Evolutionary conservation across 2,888 invertebrate species (phyloP).

Genomic region (Tipula lateralis): DNA sequence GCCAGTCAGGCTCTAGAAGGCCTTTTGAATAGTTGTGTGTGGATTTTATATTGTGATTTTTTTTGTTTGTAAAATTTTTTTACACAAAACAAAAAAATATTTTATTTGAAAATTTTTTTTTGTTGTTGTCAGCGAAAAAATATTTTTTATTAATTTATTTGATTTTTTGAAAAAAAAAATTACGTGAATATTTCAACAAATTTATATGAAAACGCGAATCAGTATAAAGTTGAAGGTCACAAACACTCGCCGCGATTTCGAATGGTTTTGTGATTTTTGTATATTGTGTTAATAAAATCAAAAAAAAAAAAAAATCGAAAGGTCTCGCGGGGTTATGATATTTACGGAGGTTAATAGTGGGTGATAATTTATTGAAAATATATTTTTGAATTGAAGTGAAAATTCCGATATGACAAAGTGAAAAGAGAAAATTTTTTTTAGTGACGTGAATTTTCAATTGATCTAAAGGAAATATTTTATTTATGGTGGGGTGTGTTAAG

Average conservation of each 20-base stretch:
- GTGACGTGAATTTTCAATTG: neutral
- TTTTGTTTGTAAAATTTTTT: slow-evolving; percentile 24
- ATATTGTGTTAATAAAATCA: neutral
- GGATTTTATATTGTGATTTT: neutral
- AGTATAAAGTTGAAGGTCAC: neutral
- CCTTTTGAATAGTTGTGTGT: slow-evolving; percentile 44
- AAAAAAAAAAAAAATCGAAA: neutral
- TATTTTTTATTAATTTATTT: neutral
- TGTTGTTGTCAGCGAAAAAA: neutral
- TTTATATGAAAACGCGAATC: neutral
- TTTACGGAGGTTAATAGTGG: neutral
- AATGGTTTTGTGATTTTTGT: neutral
- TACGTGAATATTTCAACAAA: neutral
- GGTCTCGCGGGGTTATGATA: neutral
- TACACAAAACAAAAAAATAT: neutral
- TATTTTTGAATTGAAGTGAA: neutral
- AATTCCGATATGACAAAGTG: neutral
- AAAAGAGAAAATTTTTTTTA: neutral
- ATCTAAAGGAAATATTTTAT: neutral
- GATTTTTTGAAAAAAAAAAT: neutral
- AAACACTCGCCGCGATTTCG: neutral
- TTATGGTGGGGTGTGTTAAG: neutral
- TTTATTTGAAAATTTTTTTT: neutral
- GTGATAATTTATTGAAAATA: neutral
- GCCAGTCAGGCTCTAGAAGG: slow-evolving; percentile 52